Evolutionary conservation across 2,113 vertebrate genomes (phyloP).

Genomic region (Manacus vitellinus): DNA sequence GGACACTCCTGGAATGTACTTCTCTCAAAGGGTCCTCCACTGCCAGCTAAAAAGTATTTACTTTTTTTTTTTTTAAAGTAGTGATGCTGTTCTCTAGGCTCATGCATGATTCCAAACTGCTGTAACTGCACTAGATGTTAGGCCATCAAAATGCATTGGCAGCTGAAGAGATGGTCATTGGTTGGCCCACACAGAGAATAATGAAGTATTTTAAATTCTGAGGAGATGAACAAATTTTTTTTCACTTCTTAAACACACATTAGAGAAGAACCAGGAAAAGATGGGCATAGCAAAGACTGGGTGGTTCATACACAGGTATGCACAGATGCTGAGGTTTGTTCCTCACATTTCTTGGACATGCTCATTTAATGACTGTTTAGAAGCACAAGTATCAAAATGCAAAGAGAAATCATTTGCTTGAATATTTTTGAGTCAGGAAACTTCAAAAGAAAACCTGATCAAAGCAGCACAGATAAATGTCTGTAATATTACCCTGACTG

Average conservation of each 20-base stretch:
- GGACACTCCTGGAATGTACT: not conserved
- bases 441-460: slow-evolving; percentile 44
- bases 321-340: not conserved
- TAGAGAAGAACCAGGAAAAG: not conserved
- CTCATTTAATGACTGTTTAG: not conserved
- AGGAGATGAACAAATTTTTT: not conserved
- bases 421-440: not conserved
- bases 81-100: not conserved
- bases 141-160: not conserved
- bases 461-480: slow-evolving; percentile 38
- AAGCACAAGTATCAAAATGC: not conserved
- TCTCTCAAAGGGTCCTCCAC: not conserved
- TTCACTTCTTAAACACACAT: not conserved
- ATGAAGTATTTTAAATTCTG: not conserved
- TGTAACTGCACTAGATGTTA: not conserved
- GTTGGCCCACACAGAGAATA: not conserved
- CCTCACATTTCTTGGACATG: not conserved
- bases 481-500: not conserved
- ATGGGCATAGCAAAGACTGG: not conserved
- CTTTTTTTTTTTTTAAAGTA: not conserved
- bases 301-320: not conserved
- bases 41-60: not conserved
- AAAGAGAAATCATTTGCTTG: not conserved
- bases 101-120: not conserved
- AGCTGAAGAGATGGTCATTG: not conserved